Evolutionary conservation across 1,140 invertebrate species (phyloP).

Genomic region (Heliconius eleuchia): DNA sequence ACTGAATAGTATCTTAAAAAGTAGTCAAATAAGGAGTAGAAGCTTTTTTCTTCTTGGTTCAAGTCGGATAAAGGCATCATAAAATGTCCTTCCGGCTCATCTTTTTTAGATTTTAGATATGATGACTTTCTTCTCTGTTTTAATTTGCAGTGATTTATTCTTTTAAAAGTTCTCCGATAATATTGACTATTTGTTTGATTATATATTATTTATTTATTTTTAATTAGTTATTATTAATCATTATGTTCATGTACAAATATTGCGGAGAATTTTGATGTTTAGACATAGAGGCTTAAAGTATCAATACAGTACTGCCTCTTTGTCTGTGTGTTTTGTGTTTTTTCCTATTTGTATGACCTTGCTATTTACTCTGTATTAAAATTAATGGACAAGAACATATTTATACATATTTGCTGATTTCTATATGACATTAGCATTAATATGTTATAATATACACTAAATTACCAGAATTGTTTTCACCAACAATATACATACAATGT

Average conservation of each 20-base stretch:
- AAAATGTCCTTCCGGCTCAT: slow-evolving; percentile 43
- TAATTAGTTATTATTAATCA: slow-evolving; percentile 32
- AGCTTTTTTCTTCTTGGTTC: slow-evolving; percentile 25
- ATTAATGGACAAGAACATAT: background rate
- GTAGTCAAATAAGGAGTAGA: slow-evolving; percentile 12
- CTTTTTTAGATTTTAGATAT: slow-evolving; percentile 24
- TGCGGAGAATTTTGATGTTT: slow-evolving; percentile 48
- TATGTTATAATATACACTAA: too few species aligned
- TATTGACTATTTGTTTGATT: slow-evolving; percentile 18
- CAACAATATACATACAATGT: too few species aligned
- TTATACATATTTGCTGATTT: background rate
- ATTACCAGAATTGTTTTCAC: too few species aligned
- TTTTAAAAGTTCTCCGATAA: slow-evolving; percentile 32
- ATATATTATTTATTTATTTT: background rate
- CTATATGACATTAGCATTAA: too few species aligned
- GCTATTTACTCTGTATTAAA: background rate
- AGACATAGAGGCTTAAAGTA: slow-evolving; percentile 56
- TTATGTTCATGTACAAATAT: slow-evolving; percentile 7
- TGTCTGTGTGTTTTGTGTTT: slow-evolving; percentile 51
- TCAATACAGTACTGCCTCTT: slow-evolving; percentile 59
- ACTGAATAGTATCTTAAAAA: background rate
- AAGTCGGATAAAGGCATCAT: slow-evolving; percentile 43
- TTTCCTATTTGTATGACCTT: slow-evolving; percentile 8
- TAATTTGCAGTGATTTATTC: slow-evolving; percentile 23
- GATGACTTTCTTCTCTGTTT: slow-evolving; percentile 18